These are phyloP conservation scores for Adrianichthys oophorus DNA, from an alignment of 2,797 vertebrate genomes.

Conservation along the genomic window DNA sequence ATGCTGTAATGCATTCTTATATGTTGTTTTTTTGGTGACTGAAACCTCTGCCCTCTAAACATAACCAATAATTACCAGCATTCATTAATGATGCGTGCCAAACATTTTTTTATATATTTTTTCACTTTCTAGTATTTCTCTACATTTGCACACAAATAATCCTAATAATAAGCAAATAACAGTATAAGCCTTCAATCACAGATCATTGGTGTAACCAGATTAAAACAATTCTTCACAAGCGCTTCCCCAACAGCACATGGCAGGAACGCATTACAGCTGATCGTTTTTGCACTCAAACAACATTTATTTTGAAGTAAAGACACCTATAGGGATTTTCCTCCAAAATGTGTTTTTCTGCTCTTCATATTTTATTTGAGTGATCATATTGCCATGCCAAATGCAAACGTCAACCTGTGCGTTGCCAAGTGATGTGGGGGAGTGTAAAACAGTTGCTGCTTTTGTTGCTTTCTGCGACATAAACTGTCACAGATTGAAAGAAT, in stretches of 20 bases:
- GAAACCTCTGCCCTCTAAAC: constrained; percentile 5
- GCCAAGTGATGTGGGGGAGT: constrained; percentile 7
- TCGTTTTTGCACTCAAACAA: background rate
- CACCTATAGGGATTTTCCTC: too few species aligned
- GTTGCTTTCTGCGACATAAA: constrained; percentile 7
- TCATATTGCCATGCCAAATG: constrained; percentile 5
- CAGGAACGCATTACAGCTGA: constrained; percentile 24
- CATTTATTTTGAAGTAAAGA: too few species aligned
- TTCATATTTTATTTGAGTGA: background rate
- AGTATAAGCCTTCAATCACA: constrained; percentile 27
- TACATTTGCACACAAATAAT: constrained; percentile 27
- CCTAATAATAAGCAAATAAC: constrained; percentile 20
- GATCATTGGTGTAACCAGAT: constrained; percentile 18
- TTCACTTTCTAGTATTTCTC: constrained; percentile 4
- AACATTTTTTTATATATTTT: constrained; percentile 9
- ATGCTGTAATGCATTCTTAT: constrained; percentile 11
- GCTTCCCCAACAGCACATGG: constrained; percentile 24
- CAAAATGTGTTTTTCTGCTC: background rate
- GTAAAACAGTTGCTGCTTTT: constrained; percentile 9
- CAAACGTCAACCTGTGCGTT: constrained; percentile 13
- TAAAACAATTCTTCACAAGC: constrained; percentile 11
- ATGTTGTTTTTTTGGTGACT: constrained; percentile 3
- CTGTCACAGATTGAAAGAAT: constrained; percentile 12
- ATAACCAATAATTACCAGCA: background rate
- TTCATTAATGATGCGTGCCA: constrained; percentile 5